These are phyloP conservation scores for Acanthaster planci DNA, from an alignment of 35 echinoderm and acorn worm genomes.

Conservation along the genomic window DNA sequence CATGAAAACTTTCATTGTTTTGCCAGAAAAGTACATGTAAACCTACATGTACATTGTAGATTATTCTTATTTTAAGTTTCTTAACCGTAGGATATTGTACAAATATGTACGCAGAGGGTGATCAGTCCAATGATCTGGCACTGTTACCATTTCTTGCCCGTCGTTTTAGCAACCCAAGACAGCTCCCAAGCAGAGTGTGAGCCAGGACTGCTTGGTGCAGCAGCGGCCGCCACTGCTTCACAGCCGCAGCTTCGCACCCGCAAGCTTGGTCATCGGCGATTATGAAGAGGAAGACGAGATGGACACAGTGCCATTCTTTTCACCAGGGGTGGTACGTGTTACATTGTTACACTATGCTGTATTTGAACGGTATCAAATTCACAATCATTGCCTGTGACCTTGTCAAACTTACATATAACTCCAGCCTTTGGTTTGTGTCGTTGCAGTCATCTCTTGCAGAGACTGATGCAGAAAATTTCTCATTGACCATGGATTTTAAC, in stretches of 20 bases:
- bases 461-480: too few relatives aligned
- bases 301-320: slow-evolving; percentile 68
- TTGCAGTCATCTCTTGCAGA: too few relatives aligned
- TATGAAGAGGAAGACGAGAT: slow-evolving; percentile 60
- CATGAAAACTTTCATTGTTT: too few relatives aligned
- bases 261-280: slow-evolving; percentile 63
- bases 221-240: slow-evolving; percentile 81
- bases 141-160: not conserved
- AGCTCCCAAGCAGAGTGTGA: slow-evolving; percentile 36
- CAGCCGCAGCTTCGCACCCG: slow-evolving; percentile 88
- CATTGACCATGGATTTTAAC: too few relatives aligned
- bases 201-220: slow-evolving; percentile 51
- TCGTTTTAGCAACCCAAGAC: slow-evolving; percentile 52
- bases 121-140: not conserved
- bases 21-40: too few relatives aligned
- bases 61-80: not conserved
- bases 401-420: too few relatives aligned
- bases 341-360: not conserved
- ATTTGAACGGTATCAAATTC: too few relatives aligned
- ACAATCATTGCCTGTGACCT: too few relatives aligned
- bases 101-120: not conserved
- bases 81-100: not conserved
- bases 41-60: not conserved
- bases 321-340: slow-evolving; percentile 84
- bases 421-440: too few relatives aligned